Evolutionary conservation across 2,113 vertebrate genomes (phyloP).

Genomic region (Grammomys surdaster): DNA sequence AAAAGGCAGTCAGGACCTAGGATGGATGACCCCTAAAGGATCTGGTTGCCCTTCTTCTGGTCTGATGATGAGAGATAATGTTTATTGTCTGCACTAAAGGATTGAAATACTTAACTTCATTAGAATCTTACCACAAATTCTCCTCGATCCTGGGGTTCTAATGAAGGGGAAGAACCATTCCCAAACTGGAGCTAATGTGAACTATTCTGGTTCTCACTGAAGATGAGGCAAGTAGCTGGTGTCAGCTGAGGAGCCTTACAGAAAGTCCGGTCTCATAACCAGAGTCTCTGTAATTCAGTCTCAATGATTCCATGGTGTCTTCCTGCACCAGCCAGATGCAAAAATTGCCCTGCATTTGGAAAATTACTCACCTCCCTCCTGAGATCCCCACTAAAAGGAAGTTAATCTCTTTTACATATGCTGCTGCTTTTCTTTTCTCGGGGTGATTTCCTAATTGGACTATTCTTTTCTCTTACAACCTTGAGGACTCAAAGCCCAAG

Average conservation of each 20-base stretch:
- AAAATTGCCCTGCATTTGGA: conserved; percentile 71
- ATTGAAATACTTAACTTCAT: conserved; percentile 61
- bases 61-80: conserved; percentile 42
- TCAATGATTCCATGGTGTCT: conserved; percentile 10
- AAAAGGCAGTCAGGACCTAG: not conserved
- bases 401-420: conserved; percentile 81
- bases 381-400: conserved; percentile 66
- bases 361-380: conserved; percentile 73
- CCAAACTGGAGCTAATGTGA: conserved; percentile 32
- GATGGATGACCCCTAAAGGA: not conserved
- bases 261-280: conserved; percentile 65
- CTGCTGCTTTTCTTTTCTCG: conserved; percentile 54
- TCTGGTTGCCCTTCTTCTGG: conserved; percentile 4
- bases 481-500: conserved; percentile 42
- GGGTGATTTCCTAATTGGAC: conserved; percentile 63
- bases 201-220: not conserved
- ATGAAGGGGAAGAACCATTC: conserved; percentile 54
- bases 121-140: conserved; percentile 55
- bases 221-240: not conserved
- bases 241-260: conserved; percentile 68
- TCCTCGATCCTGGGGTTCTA: conserved; percentile 44
- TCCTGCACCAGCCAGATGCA: conserved; percentile 47
- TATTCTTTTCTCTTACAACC: conserved; percentile 47
- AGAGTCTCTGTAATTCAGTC: conserved; percentile 76
- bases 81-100: not conserved